Percentiles rank a stretch among this genome's conserved stretches.
These are phyloP conservation scores for Lytechinus variegatus DNA, from an alignment of 35 echinoderm and acorn worm species.

Conservation along the genomic window DNA sequence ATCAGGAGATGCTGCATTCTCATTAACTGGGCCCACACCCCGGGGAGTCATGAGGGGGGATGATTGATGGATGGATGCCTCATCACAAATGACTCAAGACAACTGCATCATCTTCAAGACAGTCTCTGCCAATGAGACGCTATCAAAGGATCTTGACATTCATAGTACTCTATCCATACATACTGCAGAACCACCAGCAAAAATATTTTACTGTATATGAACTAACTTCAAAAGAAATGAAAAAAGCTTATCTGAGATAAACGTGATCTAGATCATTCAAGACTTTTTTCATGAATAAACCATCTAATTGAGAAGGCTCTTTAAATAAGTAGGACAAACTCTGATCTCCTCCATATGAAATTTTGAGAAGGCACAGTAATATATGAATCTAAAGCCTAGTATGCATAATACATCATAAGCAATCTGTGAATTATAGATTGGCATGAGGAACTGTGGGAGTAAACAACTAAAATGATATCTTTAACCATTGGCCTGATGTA, in stretches of 20 bases:
- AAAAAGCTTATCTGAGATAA: background rate
- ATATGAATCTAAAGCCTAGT: background rate
- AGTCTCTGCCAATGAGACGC: background rate
- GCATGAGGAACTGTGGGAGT: background rate
- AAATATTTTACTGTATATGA: no score
- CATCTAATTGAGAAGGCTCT: background rate
- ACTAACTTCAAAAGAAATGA: no score
- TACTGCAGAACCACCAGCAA: no score
- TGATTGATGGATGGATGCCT: slow-evolving; percentile 50
- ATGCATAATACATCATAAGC: slow-evolving; percentile 13
- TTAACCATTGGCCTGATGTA: background rate
- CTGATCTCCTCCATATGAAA: background rate
- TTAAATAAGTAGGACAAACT: background rate
- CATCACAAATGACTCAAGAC: slow-evolving; percentile 21
- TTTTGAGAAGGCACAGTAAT: background rate
- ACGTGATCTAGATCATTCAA: background rate
- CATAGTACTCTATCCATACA: no score
- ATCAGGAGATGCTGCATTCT: slow-evolving; percentile 14
- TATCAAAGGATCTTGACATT: background rate
- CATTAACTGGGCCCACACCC: slow-evolving; percentile 46
- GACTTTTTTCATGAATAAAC: background rate
- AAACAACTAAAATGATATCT: background rate
- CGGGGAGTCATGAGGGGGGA: slow-evolving; percentile 33
- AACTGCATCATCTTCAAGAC: slow-evolving; percentile 41
- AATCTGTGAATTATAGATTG: slow-evolving; percentile 13